Base-by-base conservation (phyloP, 1,140 invertebrate species). In the Cyphomyrmex costatus region DNA sequence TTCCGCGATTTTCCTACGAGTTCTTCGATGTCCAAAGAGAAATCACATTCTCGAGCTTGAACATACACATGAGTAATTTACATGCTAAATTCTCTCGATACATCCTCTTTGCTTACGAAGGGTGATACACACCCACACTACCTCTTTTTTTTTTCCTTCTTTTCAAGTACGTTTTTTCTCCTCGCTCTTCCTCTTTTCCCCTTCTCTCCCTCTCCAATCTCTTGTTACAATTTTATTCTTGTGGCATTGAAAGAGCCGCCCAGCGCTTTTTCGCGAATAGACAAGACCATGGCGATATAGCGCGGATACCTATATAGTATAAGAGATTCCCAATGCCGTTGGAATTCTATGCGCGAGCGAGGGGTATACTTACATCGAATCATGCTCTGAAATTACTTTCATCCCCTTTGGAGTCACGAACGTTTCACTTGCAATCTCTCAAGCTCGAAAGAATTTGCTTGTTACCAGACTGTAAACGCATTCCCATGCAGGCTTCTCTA, bases 361-460 rank as follows among this genome's bases (percentile, higher is more conserved):
- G 51, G 33, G 33, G 16, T 80, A 71, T 80, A 80, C 65, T 70
- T 80, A 80, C 78, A 58, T 80, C 65, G 78, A 80, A 71, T 80
- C 78, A 70, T 70, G 21, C 49, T 21, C 42, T 49, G 21, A 80
- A 80, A 80, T 80, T 80, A 80, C 78, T 80, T 80, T 80, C 30
- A 71, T 51, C n/a, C 16, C 49, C 33, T 42, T 80, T 80, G 21
- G 30, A 46, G 33, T 49, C 42, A 63, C 46, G 77, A 80, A 58
- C 46, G 49, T 80, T 80, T 56, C 30, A 36, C 63, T 33, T 24
- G 30, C 78, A 36, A 80, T 78, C 74, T 78, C 60, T 71, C 78
- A 16, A 42, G 78, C 33, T 10, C 30, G 21, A 10, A 24, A 53
- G 63, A 70, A 36, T 53, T 33, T 19, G 21, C 16, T 63, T 78